These are phyloP conservation scores for Tyria jacobaeae DNA, from an alignment of 2,888 invertebrate genomes.

Conservation along the genomic window DNA sequence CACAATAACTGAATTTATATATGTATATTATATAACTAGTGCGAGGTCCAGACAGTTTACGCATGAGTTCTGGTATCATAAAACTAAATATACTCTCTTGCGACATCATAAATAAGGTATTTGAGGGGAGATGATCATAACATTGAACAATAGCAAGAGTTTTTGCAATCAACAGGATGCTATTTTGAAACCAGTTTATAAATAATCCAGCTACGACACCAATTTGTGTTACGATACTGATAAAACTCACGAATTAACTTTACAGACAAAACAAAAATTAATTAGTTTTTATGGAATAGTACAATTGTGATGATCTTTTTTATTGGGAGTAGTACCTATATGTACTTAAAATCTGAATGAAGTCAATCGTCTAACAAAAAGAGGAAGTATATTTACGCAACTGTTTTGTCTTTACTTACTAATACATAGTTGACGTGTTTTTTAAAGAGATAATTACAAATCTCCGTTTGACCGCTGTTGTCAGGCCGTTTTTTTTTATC, in stretches of 20 bases:
- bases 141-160: not conserved
- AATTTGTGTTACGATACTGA: no score
- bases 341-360: not conserved
- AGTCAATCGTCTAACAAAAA: not conserved
- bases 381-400: not conserved
- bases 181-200: not conserved
- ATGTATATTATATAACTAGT: no score
- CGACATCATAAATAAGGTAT: not conserved
- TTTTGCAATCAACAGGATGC: not conserved
- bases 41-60: no score
- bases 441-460: not conserved
- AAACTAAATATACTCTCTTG: not conserved
- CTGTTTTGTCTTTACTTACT: not conserved
- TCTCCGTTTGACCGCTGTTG: no score
- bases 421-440: no score
- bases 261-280: not conserved
- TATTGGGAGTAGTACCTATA: not conserved
- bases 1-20: no score
- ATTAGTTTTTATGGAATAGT: not conserved
- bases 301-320: not conserved
- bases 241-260: no score
- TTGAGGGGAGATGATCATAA: not conserved
- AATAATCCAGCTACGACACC: not conserved
- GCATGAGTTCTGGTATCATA: no score
- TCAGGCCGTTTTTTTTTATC: no score